Evolutionary conservation across 2,113 vertebrate species (phyloP), one percentile per base, ranked within the genome.

Genomic region (Apistogramma diplotaenia): DNA sequence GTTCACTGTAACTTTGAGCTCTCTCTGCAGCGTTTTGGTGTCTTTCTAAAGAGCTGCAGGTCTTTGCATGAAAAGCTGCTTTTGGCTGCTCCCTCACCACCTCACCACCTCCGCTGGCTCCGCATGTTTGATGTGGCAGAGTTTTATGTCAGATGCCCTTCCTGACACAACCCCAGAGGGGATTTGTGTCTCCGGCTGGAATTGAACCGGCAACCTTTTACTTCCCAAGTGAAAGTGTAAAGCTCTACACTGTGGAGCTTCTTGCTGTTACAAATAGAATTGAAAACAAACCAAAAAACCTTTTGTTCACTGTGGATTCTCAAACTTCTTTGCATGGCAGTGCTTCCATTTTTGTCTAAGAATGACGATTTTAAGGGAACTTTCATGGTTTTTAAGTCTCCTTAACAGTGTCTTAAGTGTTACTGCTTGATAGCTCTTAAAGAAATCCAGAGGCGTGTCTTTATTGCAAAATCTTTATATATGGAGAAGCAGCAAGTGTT

Each of bases 1-100:
- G 37, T 37, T 37, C 31, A 37, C 59, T 61, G 33, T 21, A 0
- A 0, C n/a, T n/a, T n/a, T n/a, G n/a, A n/a, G n/a, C n/a, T n/a
- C n/a, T 61, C 19, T 61, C 59, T 15, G 4, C 33, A 5, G 59
- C 33, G 37, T 0, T 19, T 33, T 35, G 31, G 31, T 61, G 31
- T n/a, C 9, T 21, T 37, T 37, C 35, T 37, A 23, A 61, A 33
- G 31, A 2, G 0, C 31, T 21, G 31, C 31, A 0, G 12, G 10
- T 35, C 58, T 12, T 35, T 60, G 58, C 57, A 11, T 33, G 33
- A 27, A 31, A 60, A 60, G 31, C 11, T 35, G 31, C 31, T 60
- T 60, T 35, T 10, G 31, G 58, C 59, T 61, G 31, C 59, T 61
- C n/a, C 13, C 31, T n/a, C 21, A 33, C 59, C 31, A 61, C 59